A percentile compares a stretch with the other conserved stretches of the same genome.
Conservation (phyloP, 2,113 vertebrate genomes). For the Ramphastos sulfuratus region DNA sequence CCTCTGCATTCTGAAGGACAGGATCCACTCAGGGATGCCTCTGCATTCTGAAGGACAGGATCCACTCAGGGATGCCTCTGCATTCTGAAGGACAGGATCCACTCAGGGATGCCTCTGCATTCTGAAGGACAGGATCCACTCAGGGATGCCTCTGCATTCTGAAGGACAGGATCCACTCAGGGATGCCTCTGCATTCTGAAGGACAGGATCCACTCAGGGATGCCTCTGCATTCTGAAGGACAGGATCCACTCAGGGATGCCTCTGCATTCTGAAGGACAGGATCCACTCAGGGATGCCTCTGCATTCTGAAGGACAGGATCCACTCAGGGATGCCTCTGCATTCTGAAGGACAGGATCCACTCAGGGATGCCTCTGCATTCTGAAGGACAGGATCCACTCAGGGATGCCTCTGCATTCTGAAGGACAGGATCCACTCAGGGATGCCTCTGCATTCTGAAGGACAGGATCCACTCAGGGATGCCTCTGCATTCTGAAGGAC, state of each 20-base stretch:
- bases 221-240: background rate
- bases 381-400: background rate
- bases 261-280: background rate
- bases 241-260: background rate
- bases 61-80: background rate
- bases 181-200: background rate
- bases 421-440: background rate
- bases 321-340: background rate
- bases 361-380: background rate
- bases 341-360: background rate
- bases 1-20: background rate
- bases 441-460: background rate
- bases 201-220: no score
- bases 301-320: background rate
- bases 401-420: background rate
- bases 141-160: background rate
- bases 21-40: background rate
- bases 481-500: background rate
- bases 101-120: background rate
- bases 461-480: no score
- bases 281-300: background rate
- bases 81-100: background rate
- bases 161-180: background rate
- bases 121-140: background rate
- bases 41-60: background rate